Evolutionary conservation across 2,797 vertebrate species (phyloP).

Genomic region (Hydrocynus forskahlii): DNA sequence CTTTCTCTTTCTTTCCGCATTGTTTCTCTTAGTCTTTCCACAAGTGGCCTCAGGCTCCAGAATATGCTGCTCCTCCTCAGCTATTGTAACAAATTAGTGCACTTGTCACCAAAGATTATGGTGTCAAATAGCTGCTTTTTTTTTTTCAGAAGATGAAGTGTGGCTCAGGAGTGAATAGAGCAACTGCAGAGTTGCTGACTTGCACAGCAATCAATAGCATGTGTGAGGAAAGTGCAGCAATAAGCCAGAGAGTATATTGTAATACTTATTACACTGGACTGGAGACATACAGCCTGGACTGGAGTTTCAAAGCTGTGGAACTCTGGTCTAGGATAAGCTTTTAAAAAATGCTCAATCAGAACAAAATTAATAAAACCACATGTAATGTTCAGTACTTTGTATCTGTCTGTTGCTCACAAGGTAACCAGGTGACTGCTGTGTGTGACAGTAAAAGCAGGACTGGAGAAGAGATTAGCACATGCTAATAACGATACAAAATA

Average conservation of each 20-base stretch:
- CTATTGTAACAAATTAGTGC: constrained; percentile 64
- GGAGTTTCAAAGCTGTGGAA: not conserved
- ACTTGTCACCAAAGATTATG: constrained; percentile 61
- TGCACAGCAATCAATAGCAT: constrained; percentile 46
- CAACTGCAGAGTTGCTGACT: constrained; percentile 52
- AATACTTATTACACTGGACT: not conserved
- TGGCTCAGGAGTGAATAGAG: constrained; percentile 37
- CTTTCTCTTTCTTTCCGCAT: constrained; percentile 40
- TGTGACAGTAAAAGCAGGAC: too few species aligned
- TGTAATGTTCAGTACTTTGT: too few species aligned
- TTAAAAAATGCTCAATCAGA: too few species aligned
- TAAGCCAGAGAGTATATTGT: not conserved
- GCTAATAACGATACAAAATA: too few species aligned
- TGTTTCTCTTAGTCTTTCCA: constrained; percentile 49
- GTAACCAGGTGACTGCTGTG: too few species aligned
- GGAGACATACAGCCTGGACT: not conserved
- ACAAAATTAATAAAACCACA: too few species aligned
- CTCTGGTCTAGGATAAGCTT: not conserved
- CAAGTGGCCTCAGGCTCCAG: constrained; percentile 57
- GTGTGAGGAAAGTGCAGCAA: constrained; percentile 38
- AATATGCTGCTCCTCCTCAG: constrained; percentile 57
- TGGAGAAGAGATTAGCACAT: too few species aligned
- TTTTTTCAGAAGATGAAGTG: constrained; percentile 40
- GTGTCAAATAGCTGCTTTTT: constrained; percentile 45
- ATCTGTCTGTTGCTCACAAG: too few species aligned